Percentiles rank a stretch among this genome's conserved stretches.
Evolutionary conservation across 2,888 invertebrate species (phyloP).

Genomic region (Melikaiella ostensackeni): DNA sequence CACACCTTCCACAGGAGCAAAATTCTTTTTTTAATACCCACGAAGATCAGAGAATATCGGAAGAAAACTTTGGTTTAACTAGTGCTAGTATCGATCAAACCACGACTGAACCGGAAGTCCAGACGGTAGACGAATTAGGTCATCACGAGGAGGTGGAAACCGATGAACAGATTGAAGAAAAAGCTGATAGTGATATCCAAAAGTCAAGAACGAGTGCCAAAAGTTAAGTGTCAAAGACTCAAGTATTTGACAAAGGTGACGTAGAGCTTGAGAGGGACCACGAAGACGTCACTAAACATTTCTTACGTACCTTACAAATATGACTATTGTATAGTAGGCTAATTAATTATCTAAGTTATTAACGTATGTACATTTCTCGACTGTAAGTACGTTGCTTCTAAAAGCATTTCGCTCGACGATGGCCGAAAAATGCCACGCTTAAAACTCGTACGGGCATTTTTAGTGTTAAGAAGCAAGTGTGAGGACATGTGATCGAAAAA

Average conservation of each 20-base stretch:
- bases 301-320: slow-evolving; percentile 60
- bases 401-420: slow-evolving; percentile 10
- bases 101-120: slow-evolving; percentile 1
- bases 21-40: slow-evolving; percentile 48
- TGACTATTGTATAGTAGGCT: slow-evolving; percentile 56
- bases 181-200: slow-evolving; percentile 56
- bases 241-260: slow-evolving; percentile 52
- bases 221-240: slow-evolving; percentile 58
- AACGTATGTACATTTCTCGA: slow-evolving; percentile 36
- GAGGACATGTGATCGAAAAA: neutral
- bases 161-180: slow-evolving; percentile 43
- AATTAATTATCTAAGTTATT: slow-evolving; percentile 41
- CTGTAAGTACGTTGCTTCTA: neutral
- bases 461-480: slow-evolving; percentile 25
- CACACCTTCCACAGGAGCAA: slow-evolving; percentile 11
- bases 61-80: slow-evolving; percentile 17
- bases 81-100: slow-evolving; percentile 20
- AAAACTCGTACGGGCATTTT: slow-evolving; percentile 40
- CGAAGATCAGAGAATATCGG: slow-evolving; percentile 46
- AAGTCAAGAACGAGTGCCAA: slow-evolving; percentile 71
- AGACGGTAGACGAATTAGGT: slow-evolving; percentile 35
- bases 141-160: slow-evolving; percentile 49
- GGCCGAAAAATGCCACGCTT: slow-evolving; percentile 17
- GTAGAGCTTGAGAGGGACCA: slow-evolving; percentile 46
- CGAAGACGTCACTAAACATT: slow-evolving; percentile 45